phyloP scores from a whole-genome alignment of 2,888 invertebrate genomes.

The Lutraria lutraria region DNA sequence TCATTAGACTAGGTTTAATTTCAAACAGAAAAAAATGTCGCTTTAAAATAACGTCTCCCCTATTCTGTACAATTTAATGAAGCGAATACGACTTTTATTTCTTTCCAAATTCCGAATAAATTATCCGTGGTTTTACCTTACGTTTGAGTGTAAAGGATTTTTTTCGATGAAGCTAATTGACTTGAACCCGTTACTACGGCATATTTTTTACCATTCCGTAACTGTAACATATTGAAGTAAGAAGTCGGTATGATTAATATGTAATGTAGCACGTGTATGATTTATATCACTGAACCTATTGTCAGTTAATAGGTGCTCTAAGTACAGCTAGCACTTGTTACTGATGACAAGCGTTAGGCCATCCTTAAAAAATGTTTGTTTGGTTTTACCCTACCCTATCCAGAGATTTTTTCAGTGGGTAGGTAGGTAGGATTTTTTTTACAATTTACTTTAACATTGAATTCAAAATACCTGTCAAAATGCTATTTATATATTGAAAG shows the following conservation, averaged over 20 bases:
- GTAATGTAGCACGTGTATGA: background rate
- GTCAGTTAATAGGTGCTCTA: background rate
- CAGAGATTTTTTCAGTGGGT: no score
- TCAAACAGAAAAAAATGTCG: background rate
- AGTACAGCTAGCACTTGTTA: background rate
- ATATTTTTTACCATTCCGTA: background rate
- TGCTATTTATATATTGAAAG: no score
- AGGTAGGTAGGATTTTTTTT: no score
- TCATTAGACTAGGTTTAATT: background rate
- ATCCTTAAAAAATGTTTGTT: no score
- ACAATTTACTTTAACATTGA: no score
- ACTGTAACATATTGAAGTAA: background rate
- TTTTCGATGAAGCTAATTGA: background rate
- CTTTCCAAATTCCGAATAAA: constrained; percentile 28
- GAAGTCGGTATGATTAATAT: background rate
- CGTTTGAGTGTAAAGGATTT: constrained; percentile 1
- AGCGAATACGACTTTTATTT: background rate
- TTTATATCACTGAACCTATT: background rate
- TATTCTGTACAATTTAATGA: background rate
- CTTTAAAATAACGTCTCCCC: background rate
- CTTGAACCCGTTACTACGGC: background rate
- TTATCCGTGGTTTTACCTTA: constrained; percentile 12
- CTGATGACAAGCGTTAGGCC: background rate
- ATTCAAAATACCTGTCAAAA: no score
- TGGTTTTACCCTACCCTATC: no score